Conservation (phyloP, 2,888 invertebrate genomes). For the Latrodectus elegans region DNA sequence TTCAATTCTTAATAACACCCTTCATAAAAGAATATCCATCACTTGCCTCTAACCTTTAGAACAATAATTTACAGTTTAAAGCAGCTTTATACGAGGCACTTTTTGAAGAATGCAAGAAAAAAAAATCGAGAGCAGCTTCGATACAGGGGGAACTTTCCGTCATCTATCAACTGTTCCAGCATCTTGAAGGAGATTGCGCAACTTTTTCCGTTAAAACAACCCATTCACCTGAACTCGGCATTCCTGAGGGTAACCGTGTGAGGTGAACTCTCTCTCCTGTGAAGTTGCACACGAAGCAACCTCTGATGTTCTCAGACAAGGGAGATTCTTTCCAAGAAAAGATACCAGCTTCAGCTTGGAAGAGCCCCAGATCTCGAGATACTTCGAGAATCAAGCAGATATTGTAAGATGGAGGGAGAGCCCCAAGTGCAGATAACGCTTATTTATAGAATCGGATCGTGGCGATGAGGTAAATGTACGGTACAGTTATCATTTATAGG, state of each 20-base stretch:
- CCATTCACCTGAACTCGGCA: not conserved
- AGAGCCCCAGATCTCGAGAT: slow-evolving; percentile 14
- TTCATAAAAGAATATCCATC: too few relatives aligned
- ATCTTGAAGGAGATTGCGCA: not conserved
- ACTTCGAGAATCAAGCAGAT: not conserved
- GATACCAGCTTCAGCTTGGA: slow-evolving; percentile 29
- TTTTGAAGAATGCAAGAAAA: too few relatives aligned
- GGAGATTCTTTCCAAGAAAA: slow-evolving; percentile 13
- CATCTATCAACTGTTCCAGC: not conserved
- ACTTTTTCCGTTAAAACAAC: not conserved
- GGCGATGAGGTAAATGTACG: slow-evolving; percentile 43
- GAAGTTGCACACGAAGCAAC: not conserved
- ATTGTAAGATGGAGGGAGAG: slow-evolving; percentile 3
- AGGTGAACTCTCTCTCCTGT: not conserved
- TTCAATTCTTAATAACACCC: too few relatives aligned
- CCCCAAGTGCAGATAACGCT: slow-evolving; percentile 15
- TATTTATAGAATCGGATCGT: slow-evolving; percentile 32
- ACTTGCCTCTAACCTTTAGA: too few relatives aligned
- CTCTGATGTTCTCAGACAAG: not conserved
- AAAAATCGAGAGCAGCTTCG: too few relatives aligned
- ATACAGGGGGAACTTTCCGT: too few relatives aligned
- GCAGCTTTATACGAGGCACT: too few relatives aligned
- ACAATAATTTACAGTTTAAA: too few relatives aligned
- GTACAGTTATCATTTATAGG: not conserved
- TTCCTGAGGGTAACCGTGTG: not conserved